These are phyloP conservation scores for Zaprionus vittiger DNA, from an alignment of 1,140 invertebrate species.

Conservation along the genomic window DNA sequence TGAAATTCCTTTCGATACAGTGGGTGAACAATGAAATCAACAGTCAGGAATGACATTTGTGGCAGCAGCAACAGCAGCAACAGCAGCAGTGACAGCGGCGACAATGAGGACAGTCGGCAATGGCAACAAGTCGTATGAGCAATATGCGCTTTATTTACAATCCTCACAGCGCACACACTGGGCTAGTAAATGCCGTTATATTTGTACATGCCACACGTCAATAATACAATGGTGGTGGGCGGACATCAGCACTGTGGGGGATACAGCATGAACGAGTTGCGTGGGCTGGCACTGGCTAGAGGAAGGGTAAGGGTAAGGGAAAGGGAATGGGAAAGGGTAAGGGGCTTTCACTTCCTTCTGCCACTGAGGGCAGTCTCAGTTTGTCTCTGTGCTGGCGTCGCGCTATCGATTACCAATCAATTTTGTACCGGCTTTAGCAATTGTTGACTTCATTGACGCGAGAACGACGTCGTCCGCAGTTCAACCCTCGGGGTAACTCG, in stretches of 20 bases:
- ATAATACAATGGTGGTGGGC: conserved; percentile 31
- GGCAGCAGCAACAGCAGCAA: not conserved
- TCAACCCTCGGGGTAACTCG: not conserved
- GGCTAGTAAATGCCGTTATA: conserved; percentile 57
- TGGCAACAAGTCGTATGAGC: conserved; percentile 72
- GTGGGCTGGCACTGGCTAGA: not conserved
- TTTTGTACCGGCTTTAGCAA: conserved; percentile 56
- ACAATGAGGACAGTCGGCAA: conserved; percentile 15
- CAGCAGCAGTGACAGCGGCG: not conserved
- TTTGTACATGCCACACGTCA: conserved; percentile 70
- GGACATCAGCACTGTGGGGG: conserved; percentile 20
- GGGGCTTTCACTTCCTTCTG: not conserved
- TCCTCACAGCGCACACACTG: conserved; percentile 55
- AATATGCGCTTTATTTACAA: conserved; percentile 72
- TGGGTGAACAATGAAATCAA: not conserved
- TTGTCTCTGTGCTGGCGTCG: conserved; percentile 19
- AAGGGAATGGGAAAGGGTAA: not conserved
- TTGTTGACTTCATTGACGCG: conserved; percentile 64
- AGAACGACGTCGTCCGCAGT: conserved; percentile 32
- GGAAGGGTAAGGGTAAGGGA: too few relatives aligned
- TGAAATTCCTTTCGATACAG: not conserved
- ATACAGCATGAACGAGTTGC: conserved; percentile 29
- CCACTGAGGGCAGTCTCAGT: conserved; percentile 2
- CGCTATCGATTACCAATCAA: conserved; percentile 73
- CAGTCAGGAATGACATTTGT: not conserved